Evolutionary conservation across 2,797 vertebrate species (phyloP).

Genomic region (Scomberomorus guttatus): DNA sequence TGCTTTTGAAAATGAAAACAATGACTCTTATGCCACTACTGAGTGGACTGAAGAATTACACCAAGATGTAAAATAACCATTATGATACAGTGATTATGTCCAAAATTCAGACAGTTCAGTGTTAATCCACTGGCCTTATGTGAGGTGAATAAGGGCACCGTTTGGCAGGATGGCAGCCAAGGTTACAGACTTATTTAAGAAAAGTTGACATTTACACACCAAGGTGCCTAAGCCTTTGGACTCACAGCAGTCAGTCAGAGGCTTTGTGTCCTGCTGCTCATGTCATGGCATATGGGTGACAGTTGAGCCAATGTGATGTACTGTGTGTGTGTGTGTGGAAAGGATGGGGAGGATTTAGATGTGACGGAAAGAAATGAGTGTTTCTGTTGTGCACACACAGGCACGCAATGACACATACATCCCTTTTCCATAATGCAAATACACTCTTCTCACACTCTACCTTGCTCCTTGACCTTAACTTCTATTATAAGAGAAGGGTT

Average conservation of each 20-base stretch:
- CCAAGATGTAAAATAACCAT: not conserved
- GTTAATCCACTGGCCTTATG: constrained; percentile 37
- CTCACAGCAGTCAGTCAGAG: constrained; percentile 42
- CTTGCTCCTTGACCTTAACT: constrained; percentile 49
- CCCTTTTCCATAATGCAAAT: constrained; percentile 58
- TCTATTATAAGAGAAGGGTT: constrained; percentile 63
- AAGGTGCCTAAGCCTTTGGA: constrained; percentile 42
- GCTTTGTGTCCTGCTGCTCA: constrained; percentile 54
- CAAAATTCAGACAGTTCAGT: constrained; percentile 11
- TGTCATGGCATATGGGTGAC: constrained; percentile 26
- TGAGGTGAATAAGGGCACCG: constrained; percentile 41
- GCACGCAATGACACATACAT: not conserved
- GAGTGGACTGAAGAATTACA: not conserved
- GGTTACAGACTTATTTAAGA: constrained; percentile 52
- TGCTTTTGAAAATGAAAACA: not conserved
- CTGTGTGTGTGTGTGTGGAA: constrained; percentile 3
- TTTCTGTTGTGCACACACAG: constrained; percentile 10
- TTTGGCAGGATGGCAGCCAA: constrained; percentile 35
- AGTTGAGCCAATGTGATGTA: constrained; percentile 31
- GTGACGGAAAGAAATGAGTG: constrained; percentile 15
- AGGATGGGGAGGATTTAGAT: constrained; percentile 1
- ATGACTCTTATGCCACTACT: not conserved
- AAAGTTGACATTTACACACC: constrained; percentile 63
- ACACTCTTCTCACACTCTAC: constrained; percentile 41
- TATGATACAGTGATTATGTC: not conserved